Base-by-base conservation (phyloP, 2,888 invertebrate species). In the Dicyrtoma fusca region DNA sequence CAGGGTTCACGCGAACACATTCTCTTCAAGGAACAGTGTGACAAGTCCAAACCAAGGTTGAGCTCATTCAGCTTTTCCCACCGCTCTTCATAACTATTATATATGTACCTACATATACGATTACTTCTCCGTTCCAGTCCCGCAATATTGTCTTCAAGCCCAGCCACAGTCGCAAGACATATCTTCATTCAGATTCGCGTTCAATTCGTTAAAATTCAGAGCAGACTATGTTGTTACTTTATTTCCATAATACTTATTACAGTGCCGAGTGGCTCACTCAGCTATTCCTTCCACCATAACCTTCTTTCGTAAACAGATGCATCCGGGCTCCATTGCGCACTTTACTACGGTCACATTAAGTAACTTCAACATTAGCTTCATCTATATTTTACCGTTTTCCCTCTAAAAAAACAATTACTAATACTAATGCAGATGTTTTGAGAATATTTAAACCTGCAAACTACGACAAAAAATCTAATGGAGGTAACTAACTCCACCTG, bases 211-310 rank as follows among this genome's bases (percentile, higher is more conserved):
- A 25, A 25, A 55, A 55, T 55, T 55, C 21, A 55, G 19, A 21
- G 21, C 21, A 55, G 53, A 57, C 14, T 25, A 25, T 57, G 57
- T 57, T 57, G 21, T 26, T 21, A 57, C 25, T 57, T 25, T 57
- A 57, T 57, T 57, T 57, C 25, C 57, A 57, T 57, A 57, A 57
- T 57, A 57, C 57, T 25, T 57, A 25, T 57, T 25, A 57, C 25
- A 14, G 14, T 57, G 25, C 26, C 53, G 19, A 53, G 53, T n/a
- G 10, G 4, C 34, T 34, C 34, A 5, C 34, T 34, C 34, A 34
- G 34, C 8, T 5, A 5, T 34, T 34, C 34, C 8, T 3, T 8
- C 8, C 34, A 34, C 4, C 34, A 8, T 34, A 34, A 34, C 8
- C 8, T 3, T 34, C 3, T 34, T 34, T 34, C 34, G 3, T 34